These are phyloP conservation scores for Gonocerus acuteangulatus DNA, from an alignment of 2,888 invertebrate genomes.

Conservation along the genomic window DNA sequence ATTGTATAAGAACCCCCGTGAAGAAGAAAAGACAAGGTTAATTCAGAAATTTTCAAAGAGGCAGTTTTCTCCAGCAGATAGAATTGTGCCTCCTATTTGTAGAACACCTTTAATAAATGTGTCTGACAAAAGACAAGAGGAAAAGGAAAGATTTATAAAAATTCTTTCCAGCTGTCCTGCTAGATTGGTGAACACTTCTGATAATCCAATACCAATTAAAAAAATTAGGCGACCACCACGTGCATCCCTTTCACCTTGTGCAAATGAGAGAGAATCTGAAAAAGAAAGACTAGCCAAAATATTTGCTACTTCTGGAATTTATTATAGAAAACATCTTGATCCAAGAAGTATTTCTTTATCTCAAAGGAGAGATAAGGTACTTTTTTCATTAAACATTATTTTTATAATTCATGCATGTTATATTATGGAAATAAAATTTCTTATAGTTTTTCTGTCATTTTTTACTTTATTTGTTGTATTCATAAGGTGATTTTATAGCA, in stretches of 20 bases:
- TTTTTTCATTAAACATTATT: too few species aligned
- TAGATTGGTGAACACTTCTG: constrained; percentile 28
- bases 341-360: not conserved
- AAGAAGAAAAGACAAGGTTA: constrained; percentile 31
- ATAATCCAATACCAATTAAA: not conserved
- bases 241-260: not conserved
- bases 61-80: constrained; percentile 5
- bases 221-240: not conserved
- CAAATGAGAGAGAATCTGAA: constrained; percentile 31
- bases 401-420: too few species aligned
- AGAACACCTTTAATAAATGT: constrained; percentile 11
- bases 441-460: too few species aligned
- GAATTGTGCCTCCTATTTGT: constrained; percentile 7
- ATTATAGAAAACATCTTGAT: constrained; percentile 8
- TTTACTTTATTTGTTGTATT: too few species aligned
- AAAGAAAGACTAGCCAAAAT: constrained; percentile 33
- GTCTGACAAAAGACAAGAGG: constrained; percentile 28
- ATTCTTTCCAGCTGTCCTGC: constrained; percentile 30
- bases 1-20: constrained; percentile 29
- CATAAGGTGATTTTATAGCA: too few species aligned
- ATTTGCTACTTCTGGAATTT: constrained; percentile 28
- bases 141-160: constrained; percentile 33
- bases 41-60: constrained; percentile 29
- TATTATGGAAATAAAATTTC: too few species aligned
- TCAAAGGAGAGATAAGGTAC: too few species aligned